phyloP scores from a whole-genome alignment of 2,113 vertebrate genomes.

The Alethe castanea region DNA sequence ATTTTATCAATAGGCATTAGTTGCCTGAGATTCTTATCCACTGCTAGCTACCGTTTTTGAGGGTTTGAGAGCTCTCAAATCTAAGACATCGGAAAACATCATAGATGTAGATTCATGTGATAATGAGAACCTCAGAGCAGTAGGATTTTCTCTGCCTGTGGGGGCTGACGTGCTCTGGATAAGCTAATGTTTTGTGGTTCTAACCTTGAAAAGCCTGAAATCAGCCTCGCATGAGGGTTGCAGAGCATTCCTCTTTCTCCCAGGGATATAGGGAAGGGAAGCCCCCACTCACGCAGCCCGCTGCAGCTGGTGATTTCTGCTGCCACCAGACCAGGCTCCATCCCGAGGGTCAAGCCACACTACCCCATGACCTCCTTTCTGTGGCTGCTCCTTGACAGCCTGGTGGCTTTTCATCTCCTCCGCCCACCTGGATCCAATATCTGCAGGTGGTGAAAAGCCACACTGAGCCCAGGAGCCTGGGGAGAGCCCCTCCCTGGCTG shows the following conservation, averaged over 20 bases:
- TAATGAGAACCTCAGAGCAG: not conserved
- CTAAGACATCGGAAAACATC: not conserved
- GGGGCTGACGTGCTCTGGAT: not conserved
- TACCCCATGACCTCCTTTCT: not conserved
- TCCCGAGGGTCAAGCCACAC: not conserved
- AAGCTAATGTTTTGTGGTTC: not conserved
- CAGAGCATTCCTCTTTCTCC: not conserved
- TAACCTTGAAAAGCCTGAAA: not conserved
- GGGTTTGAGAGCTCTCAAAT: not conserved
- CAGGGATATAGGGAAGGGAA: not conserved
- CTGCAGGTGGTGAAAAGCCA: not conserved
- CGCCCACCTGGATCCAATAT: not conserved
- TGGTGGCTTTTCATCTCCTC: not conserved
- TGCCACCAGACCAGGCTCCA: not conserved
- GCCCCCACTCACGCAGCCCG: accelerated
- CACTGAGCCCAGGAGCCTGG: accelerated
- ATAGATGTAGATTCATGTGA: not conserved
- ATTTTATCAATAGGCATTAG: not conserved
- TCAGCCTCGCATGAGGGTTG: not conserved
- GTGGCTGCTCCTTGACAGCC: accelerated
- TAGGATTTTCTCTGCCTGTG: not conserved
- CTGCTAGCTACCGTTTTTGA: not conserved
- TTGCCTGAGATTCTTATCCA: not conserved
- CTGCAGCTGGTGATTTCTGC: not conserved
- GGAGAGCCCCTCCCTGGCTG: not conserved